Evolutionary conservation across 2,888 invertebrate genomes (phyloP).

Genomic region (Hyppa rectilinea): DNA sequence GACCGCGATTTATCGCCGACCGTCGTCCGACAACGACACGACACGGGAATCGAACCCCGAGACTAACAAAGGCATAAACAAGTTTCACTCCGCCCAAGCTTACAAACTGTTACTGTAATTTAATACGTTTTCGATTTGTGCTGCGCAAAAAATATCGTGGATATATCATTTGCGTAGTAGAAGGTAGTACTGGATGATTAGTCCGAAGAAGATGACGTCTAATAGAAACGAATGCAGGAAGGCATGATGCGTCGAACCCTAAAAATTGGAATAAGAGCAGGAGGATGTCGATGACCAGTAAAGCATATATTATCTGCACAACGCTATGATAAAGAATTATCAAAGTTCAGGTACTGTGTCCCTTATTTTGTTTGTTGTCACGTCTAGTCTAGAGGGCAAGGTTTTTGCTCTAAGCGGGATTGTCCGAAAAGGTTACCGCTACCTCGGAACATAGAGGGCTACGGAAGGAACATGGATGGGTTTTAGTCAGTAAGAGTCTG

Average conservation of each 20-base stretch:
- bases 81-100: slow-evolving; percentile 72
- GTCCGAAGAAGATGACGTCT: neutral
- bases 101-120: slow-evolving; percentile 63
- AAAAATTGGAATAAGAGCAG: neutral
- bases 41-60: slow-evolving; percentile 83
- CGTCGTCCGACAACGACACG: slow-evolving; percentile 83
- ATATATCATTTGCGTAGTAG: slow-evolving; percentile 19
- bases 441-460: no score
- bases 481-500: no score
- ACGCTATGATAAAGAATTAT: neutral
- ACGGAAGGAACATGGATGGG: no score
- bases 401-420: no score
- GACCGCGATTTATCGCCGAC: slow-evolving; percentile 84
- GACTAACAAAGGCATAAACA: slow-evolving; percentile 75
- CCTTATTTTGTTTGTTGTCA: neutral
- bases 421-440: no score
- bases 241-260: neutral
- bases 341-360: neutral
- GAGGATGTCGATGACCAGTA: neutral
- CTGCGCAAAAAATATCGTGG: slow-evolving; percentile 45
- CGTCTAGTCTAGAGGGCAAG: neutral
- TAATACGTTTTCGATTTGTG: slow-evolving; percentile 50
- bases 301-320: neutral
- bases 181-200: neutral
- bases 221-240: neutral